phyloP scores from a whole-genome alignment of 1,140 invertebrate species.

The Aphaenogaster ashmeadi region DNA sequence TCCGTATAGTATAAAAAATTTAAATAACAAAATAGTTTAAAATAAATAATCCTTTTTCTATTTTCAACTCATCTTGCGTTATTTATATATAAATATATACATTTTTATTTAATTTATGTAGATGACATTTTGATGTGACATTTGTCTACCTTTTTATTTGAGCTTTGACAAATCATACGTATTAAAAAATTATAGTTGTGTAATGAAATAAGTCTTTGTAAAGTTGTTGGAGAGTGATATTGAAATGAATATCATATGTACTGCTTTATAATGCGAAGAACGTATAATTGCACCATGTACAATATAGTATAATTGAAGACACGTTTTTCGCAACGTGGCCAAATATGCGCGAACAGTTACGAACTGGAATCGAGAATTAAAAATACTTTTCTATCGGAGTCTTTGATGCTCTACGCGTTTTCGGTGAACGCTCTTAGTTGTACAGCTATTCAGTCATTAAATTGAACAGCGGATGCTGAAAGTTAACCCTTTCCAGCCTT shows the following conservation, averaged over 20 bases:
- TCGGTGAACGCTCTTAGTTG: conserved; percentile 25
- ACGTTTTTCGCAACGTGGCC: neutral
- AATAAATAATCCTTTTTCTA: conserved; percentile 46
- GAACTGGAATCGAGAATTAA: conserved; percentile 66
- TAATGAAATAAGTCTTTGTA: conserved; percentile 52
- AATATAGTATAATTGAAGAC: conserved; percentile 31
- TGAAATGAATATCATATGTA: conserved; percentile 48
- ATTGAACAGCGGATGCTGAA: conserved; percentile 23
- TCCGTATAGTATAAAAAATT: conserved; percentile 53
- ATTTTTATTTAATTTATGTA: conserved; percentile 17
- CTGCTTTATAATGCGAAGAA: conserved; percentile 32
- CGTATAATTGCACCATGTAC: conserved; percentile 9
- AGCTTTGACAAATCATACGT: conserved; percentile 44
- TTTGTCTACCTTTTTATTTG: conserved; percentile 38
- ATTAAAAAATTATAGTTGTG: conserved; percentile 44
- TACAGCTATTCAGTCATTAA: conserved; percentile 51
- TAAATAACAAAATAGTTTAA: conserved; percentile 49
- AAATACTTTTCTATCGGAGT: conserved; percentile 66
- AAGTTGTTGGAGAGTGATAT: conserved; percentile 50
- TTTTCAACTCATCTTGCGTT: conserved; percentile 24
- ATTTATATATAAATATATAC: neutral
- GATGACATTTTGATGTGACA: neutral
- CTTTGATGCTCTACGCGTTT: conserved; percentile 31
- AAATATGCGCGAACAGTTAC: conserved; percentile 25
- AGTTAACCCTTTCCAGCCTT: conserved; percentile 53